Base-by-base conservation (phyloP, 2,113 vertebrate genomes). In the Noctilio leporinus region DNA sequence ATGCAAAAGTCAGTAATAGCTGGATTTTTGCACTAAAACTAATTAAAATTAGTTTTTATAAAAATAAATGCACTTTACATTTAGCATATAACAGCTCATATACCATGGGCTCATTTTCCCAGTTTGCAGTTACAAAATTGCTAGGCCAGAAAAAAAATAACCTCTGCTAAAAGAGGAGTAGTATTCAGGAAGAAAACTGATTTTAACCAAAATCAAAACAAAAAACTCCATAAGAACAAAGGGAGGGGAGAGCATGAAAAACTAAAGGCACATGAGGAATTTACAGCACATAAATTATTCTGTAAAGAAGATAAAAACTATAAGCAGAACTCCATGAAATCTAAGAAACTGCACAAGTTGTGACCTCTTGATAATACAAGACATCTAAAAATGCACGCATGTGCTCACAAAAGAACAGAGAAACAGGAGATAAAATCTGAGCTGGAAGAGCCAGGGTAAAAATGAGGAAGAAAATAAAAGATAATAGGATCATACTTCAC, bases 181-280 rank as follows among this genome's bases (percentile, higher is more conserved):
- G 49, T 9, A 76, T 77, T 91, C 22, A 78, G 26, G 28, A 84
- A 81, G 43, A 86, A 77, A 86, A 86, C 2, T 0, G 4, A 30
- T n/a, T 45, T 72, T 81, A 91, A 62, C 14, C 26, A 84, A 86
- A 95, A 67, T 80, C 5, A 35, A 93, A 62, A 82, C 40, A 65
- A 55, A 14, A 14, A 16, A 77, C 20, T 5, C 24, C 14, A 28
- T 4, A 70, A 57, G 47, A 5, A 35, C 40, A 81, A 67, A 67
- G 9, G 78, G 43, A 62, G 6, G 73, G 69, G 51, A 22, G 19
- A 8, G 22, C 19, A 40, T 82, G 38, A 43, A 78, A 80, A 43
- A 43, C 40, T n/a, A 72, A 92, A 94, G 24, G 19, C 35, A 90
- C 14, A 91, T 82, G 14, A 92, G 30, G 22, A 81, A 7, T 11